phyloP scores from a whole-genome alignment of 1,140 invertebrate genomes.

The Temnothorax longispinosus region DNA sequence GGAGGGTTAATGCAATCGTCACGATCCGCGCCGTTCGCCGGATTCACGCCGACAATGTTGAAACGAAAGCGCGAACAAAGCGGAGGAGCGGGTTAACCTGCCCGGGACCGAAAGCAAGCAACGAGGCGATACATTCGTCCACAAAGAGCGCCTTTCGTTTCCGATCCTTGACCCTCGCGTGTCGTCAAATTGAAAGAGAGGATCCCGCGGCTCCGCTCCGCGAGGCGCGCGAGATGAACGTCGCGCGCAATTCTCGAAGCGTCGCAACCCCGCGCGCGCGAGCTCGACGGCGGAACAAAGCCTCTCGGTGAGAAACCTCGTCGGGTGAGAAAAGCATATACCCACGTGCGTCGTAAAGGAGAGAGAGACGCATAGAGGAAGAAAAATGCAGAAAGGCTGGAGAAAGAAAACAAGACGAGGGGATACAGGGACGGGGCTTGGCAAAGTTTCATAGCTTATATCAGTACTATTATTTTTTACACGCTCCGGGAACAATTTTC shows the following conservation, averaged over 20 bases:
- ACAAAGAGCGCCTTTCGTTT: conserved; percentile 57
- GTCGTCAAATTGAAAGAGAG: conserved; percentile 55
- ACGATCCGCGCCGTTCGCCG: conserved; percentile 33
- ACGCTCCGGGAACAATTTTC: not conserved
- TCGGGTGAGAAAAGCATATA: conserved; percentile 51
- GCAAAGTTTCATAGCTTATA: not conserved
- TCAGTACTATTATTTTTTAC: not conserved
- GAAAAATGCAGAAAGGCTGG: conserved; percentile 52
- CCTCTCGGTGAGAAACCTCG: conserved; percentile 62
- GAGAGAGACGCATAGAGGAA: conserved; percentile 32
- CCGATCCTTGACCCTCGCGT: conserved; percentile 71
- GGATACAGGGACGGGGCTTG: not conserved
- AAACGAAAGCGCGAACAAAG: conserved; percentile 53
- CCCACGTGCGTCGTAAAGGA: conserved; percentile 3
- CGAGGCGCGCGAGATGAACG: conserved; percentile 35
- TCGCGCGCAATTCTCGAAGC: conserved; percentile 35
- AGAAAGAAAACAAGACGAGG: conserved; percentile 12
- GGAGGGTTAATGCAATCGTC: conserved; percentile 50
- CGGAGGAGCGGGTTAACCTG: conserved; percentile 40
- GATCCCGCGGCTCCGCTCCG: conserved; percentile 1
- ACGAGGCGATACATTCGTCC: conserved; percentile 45
- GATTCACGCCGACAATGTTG: conserved; percentile 39
- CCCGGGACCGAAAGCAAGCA: conserved; percentile 35
- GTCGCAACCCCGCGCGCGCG: conserved; percentile 30
- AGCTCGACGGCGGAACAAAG: conserved; percentile 58